Conservation (phyloP, 2,888 invertebrate genomes). For the Polydrusus tereticollis region DNA sequence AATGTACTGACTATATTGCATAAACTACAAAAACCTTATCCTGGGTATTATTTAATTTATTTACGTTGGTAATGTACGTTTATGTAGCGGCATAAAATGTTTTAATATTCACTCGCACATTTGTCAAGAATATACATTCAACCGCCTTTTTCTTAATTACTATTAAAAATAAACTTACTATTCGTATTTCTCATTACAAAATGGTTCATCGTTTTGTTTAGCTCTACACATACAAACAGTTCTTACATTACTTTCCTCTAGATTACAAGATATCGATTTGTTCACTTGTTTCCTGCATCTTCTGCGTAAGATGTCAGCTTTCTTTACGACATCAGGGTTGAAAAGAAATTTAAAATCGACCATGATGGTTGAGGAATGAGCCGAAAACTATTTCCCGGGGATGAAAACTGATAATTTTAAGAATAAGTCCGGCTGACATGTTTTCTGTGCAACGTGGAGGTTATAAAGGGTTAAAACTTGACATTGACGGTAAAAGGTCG, state of each 20-base stretch:
- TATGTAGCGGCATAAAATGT: no score
- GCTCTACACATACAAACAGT: neutral
- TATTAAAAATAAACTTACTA: neutral
- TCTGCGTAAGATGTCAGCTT: conserved; percentile 48
- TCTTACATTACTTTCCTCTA: conserved; percentile 3
- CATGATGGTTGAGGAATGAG: conserved; percentile 50
- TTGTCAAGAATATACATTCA: neutral
- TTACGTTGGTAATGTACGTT: no score
- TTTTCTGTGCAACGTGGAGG: conserved; percentile 23
- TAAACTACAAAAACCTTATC: no score
- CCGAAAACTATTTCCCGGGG: neutral
- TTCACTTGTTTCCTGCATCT: conserved; percentile 46
- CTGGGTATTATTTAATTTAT: no score
- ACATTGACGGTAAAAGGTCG: conserved; percentile 25
- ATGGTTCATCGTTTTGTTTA: neutral
- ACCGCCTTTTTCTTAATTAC: no score
- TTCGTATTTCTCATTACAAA: neutral
- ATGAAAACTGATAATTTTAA: conserved; percentile 30
- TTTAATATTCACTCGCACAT: no score
- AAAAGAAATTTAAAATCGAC: conserved; percentile 58
- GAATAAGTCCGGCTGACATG: conserved; percentile 20
- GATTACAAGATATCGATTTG: conserved; percentile 32
- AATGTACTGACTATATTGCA: no score
- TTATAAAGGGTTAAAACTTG: conserved; percentile 20
- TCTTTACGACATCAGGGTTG: conserved; percentile 52